A percentile compares a stretch with the other conserved stretches of the same genome.
Conservation (phyloP, 2,113 vertebrate genomes). For the Atrichornis clamosus region DNA sequence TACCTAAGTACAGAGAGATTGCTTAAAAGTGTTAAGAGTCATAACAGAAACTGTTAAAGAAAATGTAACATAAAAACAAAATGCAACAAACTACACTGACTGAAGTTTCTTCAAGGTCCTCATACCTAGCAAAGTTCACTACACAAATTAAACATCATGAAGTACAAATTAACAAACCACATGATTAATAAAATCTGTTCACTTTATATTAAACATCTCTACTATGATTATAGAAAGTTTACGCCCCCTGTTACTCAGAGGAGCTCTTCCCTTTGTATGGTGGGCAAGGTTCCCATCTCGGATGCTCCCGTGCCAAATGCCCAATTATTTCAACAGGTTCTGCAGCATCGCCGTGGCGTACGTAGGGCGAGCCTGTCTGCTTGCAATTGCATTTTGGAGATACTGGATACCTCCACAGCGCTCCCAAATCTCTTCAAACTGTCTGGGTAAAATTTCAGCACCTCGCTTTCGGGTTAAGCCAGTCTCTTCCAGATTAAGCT, state of each 20-base stretch:
- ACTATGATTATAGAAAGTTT: constrained; percentile 51
- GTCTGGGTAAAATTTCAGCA: constrained; percentile 91
- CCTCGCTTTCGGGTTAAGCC: constrained; percentile 93
- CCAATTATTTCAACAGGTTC: constrained; percentile 80
- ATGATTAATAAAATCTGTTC: constrained; percentile 74
- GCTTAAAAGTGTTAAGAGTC: background rate
- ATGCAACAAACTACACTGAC: constrained; percentile 33
- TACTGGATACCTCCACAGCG: constrained; percentile 94
- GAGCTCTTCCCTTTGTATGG: constrained; percentile 68
- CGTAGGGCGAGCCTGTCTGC: constrained; percentile 88
- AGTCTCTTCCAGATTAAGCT: constrained; percentile 96
- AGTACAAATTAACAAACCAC: constrained; percentile 67
- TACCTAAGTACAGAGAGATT: background rate
- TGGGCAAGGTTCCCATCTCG: background rate
- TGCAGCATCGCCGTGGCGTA: constrained; percentile 97
- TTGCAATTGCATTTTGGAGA: constrained; percentile 90
- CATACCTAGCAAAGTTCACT: constrained; percentile 48
- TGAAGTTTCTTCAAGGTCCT: constrained; percentile 34
- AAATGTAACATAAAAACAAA: constrained; percentile 34
- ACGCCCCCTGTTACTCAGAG: constrained; percentile 41
- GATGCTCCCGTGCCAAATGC: background rate
- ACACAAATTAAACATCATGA: constrained; percentile 61
- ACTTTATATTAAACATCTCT: constrained; percentile 69
- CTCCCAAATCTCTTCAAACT: constrained; percentile 98
- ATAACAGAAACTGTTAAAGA: background rate